phyloP scores from a whole-genome alignment of 2,888 invertebrate species.

The Microctonus hyperodae region DNA sequence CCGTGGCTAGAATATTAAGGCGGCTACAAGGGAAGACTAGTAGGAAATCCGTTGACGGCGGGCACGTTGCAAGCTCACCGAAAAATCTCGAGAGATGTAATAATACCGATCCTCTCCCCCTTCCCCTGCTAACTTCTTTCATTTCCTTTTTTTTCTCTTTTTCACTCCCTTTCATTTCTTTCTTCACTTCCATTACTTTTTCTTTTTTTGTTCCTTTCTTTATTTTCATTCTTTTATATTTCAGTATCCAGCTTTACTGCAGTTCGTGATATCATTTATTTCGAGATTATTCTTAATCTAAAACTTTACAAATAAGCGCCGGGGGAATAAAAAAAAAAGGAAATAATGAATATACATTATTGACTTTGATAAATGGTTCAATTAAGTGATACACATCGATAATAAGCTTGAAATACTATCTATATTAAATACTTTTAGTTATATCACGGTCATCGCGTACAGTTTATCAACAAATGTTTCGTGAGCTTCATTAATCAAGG shows the following conservation, averaged over 20 bases:
- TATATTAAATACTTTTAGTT: too few species aligned
- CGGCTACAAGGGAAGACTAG: constrained; percentile 7
- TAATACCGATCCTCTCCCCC: constrained; percentile 24
- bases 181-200: too few species aligned
- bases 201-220: too few species aligned
- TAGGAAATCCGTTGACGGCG: constrained; percentile 22
- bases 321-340: too few species aligned
- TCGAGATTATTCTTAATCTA: background rate
- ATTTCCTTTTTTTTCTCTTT: constrained; percentile 3
- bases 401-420: too few species aligned
- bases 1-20: constrained; percentile 28
- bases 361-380: background rate
- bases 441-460: background rate
- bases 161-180: too few species aligned
- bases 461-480: too few species aligned
- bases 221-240: too few species aligned
- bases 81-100: constrained; percentile 28
- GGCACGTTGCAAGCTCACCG: constrained; percentile 19
- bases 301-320: too few species aligned
- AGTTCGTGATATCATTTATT: background rate
- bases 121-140: constrained; percentile 7
- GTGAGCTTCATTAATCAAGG: background rate
- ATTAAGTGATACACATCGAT: background rate
- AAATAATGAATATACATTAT: too few species aligned
- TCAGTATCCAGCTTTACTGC: background rate